A percentile compares a stretch with the other conserved stretches of the same genome.
Evolutionary conservation across 2,888 invertebrate genomes (phyloP).

Genomic region (Polymixis flavicincta): DNA sequence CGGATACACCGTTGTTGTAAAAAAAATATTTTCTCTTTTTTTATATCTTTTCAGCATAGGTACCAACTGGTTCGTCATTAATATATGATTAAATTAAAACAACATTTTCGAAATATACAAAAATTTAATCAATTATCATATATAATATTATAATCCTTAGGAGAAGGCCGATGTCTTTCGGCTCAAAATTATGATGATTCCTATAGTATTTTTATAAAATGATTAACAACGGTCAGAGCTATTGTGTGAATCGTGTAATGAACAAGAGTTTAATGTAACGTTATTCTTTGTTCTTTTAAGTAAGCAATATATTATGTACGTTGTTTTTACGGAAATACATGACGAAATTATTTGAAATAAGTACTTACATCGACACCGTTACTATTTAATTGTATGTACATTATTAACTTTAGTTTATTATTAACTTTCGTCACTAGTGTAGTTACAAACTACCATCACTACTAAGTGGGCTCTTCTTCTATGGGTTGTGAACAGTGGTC

Average conservation of each 20-base stretch:
- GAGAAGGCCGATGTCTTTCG: neutral
- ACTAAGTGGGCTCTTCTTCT: conserved; percentile 85
- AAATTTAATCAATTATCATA: conserved; percentile 4
- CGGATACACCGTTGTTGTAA: neutral
- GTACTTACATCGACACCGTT: neutral
- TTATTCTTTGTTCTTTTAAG: neutral
- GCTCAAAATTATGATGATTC: neutral
- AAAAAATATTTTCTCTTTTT: too few relatives aligned
- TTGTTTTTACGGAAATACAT: neutral
- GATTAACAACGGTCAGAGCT: neutral
- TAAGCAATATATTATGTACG: neutral
- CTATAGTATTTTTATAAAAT: neutral
- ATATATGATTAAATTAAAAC: conserved; percentile 10
- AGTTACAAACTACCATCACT: conserved; percentile 43
- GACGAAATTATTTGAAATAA: neutral
- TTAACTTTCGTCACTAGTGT: conserved; percentile 68
- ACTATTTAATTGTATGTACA: conserved; percentile 22
- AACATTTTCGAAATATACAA: conserved; percentile 25
- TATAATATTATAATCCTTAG: neutral
- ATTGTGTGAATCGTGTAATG: neutral
- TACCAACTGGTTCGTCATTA: too few relatives aligned
- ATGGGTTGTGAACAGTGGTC: conserved; percentile 75
- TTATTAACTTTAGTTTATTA: conserved; percentile 25
- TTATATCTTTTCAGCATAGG: neutral
- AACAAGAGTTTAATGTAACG: neutral